phyloP scores from a whole-genome alignment of 2,888 invertebrate species.

The Pyrrhosoma nymphula region DNA sequence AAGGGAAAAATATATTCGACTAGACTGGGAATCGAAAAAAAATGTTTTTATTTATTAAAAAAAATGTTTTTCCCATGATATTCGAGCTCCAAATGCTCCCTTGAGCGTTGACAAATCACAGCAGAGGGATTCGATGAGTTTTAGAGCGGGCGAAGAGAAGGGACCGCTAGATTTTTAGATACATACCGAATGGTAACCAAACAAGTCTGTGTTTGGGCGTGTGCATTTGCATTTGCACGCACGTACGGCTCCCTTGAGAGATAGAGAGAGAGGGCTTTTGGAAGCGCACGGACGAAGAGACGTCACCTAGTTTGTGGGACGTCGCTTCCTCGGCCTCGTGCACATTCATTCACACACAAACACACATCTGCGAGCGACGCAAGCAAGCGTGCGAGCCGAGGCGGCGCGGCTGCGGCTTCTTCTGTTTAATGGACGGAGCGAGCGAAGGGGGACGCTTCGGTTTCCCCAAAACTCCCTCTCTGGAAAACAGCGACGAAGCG shows the following conservation, averaged over 20 bases:
- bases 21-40: no score
- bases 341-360: not conserved
- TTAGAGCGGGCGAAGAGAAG: no score
- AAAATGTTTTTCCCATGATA: no score
- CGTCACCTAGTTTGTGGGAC: not conserved
- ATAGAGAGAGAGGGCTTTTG: not conserved
- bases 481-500: slow-evolving; percentile 2
- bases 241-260: not conserved
- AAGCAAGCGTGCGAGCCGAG: not conserved
- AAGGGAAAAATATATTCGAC: no score
- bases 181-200: no score
- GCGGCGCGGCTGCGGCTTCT: not conserved
- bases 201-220: no score
- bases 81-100: no score
- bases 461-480: not conserved
- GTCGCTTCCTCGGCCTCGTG: not conserved
- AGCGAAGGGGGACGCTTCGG: not conserved
- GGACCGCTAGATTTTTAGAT: no score
- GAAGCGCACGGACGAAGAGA: not conserved
- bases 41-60: no score
- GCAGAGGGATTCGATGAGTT: no score
- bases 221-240: no score
- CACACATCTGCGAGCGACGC: not conserved
- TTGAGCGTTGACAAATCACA: no score
- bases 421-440: not conserved